These are phyloP conservation scores for Mercenaria mercenaria DNA, from an alignment of 1,140 invertebrate genomes.

Conservation along the genomic window DNA sequence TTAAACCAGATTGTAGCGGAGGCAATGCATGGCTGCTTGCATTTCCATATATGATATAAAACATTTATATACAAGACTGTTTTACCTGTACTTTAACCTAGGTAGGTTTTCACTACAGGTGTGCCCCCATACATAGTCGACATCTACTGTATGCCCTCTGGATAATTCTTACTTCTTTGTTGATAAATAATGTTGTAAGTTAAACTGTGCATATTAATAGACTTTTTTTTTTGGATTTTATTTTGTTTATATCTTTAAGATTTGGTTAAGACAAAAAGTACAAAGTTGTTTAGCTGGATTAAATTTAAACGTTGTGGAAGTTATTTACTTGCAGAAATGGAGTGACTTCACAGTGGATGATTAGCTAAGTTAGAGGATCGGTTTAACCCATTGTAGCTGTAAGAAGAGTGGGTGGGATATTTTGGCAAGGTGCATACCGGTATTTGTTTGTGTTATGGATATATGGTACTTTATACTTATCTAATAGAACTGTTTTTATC, in stretches of 20 bases:
- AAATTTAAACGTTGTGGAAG: neutral
- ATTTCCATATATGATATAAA: conserved; percentile 36
- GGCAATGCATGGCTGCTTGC: conserved; percentile 23
- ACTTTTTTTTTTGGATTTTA: neutral
- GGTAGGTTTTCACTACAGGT: conserved; percentile 10
- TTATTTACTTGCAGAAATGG: neutral
- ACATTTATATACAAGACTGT: neutral
- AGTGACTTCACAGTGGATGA: neutral
- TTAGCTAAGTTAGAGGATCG: neutral
- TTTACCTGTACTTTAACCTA: conserved; percentile 17
- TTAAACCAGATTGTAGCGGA: neutral
- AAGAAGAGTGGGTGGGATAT: conserved; percentile 8
- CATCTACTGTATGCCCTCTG: neutral
- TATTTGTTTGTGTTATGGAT: neutral
- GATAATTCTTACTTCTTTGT: neutral
- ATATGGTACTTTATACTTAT: neutral
- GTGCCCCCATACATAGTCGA: neutral
- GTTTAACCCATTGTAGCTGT: neutral
- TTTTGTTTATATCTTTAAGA: neutral
- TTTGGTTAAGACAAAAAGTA: neutral
- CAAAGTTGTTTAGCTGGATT: neutral
- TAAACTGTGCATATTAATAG: neutral
- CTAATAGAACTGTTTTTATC: neutral
- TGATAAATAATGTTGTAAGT: conserved; percentile 10
- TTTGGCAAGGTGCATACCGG: conserved; percentile 29